phyloP scores from a whole-genome alignment of 53 echinoderm and acorn worm genomes.

The Stichopus horrens region DNA sequence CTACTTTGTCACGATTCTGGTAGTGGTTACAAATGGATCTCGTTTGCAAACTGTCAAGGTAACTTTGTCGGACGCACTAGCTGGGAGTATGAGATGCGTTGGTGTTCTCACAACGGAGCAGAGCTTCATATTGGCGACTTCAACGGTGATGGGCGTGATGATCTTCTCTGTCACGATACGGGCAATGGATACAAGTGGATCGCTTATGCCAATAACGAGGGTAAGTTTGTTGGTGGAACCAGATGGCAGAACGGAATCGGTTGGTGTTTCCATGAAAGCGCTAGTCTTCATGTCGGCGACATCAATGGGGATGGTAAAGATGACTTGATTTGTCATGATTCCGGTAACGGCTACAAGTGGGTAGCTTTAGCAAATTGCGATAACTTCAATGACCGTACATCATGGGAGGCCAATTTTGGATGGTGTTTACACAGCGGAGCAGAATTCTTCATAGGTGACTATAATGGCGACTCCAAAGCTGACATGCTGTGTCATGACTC shows the following conservation, averaged over 20 bases:
- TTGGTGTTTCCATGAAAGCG: neutral
- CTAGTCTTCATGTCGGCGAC: slow-evolving; percentile 22
- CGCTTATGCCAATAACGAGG: neutral
- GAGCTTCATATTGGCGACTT: slow-evolving; percentile 29
- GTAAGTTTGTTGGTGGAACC: slow-evolving; percentile 2
- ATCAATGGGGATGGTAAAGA: slow-evolving; percentile 39
- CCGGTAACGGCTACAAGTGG: neutral
- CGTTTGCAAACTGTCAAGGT: slow-evolving; percentile 9
- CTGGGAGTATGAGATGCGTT: slow-evolving; percentile 2
- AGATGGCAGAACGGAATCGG: neutral
- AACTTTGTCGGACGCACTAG: neutral
- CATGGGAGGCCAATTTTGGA: slow-evolving; percentile 9
- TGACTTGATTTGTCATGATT: slow-evolving; percentile 36
- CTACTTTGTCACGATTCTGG: neutral
- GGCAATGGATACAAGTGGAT: neutral
- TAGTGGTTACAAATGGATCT: slow-evolving; percentile 28
- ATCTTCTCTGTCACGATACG: slow-evolving; percentile 36
- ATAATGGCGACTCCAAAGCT: neutral
- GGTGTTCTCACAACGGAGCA: slow-evolving; percentile 29
- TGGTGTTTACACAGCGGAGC: slow-evolving; percentile 43
- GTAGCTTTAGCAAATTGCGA: slow-evolving; percentile 20
- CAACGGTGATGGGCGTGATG: slow-evolving; percentile 6
- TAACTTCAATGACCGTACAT: neutral
- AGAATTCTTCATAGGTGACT: slow-evolving; percentile 27
- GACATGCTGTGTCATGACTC: slow-evolving; percentile 46